Evolutionary conservation across 1,140 invertebrate species (phyloP).

Genomic region (Hesperophylax magnus): DNA sequence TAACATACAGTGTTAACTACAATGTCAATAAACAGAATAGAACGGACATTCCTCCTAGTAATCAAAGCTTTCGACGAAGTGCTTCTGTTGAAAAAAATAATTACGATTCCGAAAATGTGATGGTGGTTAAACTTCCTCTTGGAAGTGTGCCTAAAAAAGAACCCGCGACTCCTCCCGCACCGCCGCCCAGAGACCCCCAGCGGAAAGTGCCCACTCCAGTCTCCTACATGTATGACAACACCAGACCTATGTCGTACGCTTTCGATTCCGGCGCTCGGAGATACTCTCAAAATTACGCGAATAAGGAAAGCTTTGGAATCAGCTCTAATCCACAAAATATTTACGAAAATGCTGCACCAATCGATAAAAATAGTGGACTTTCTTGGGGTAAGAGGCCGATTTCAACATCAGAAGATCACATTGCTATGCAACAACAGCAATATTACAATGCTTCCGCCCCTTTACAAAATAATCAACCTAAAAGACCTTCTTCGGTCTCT

Average conservation of each 20-base stretch:
- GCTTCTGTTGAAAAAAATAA: slow-evolving; percentile 46
- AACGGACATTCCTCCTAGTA: slow-evolving; percentile 36
- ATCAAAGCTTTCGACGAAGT: slow-evolving; percentile 37
- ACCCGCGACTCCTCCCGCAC: slow-evolving; percentile 70
- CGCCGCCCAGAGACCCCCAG: slow-evolving; percentile 79
- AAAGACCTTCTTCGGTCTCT: slow-evolving; percentile 72
- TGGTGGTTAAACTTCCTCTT: slow-evolving; percentile 69
- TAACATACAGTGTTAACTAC: slow-evolving; percentile 69
- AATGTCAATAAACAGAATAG: slow-evolving; percentile 63
- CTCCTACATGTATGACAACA: slow-evolving; percentile 70
- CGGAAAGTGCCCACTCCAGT: slow-evolving; percentile 70
- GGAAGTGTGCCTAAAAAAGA: slow-evolving; percentile 65
- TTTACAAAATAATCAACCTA: slow-evolving; percentile 63
- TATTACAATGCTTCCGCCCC: slow-evolving; percentile 59
- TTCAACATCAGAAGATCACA: slow-evolving; percentile 73
- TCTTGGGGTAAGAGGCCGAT: slow-evolving; percentile 61
- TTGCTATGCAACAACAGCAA: slow-evolving; percentile 68
- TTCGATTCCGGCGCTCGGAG: slow-evolving; percentile 61
- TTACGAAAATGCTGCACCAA: slow-evolving; percentile 46
- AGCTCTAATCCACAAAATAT: slow-evolving; percentile 42
- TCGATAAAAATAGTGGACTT: slow-evolving; percentile 22
- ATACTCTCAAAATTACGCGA: slow-evolving; percentile 30
- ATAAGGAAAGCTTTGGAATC: slow-evolving; percentile 7
- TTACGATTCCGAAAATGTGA: slow-evolving; percentile 63
- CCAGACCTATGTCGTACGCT: slow-evolving; percentile 69